These are phyloP conservation scores for Pseudomyrmex concolor DNA, from an alignment of 1,140 invertebrate species.

Conservation along the genomic window DNA sequence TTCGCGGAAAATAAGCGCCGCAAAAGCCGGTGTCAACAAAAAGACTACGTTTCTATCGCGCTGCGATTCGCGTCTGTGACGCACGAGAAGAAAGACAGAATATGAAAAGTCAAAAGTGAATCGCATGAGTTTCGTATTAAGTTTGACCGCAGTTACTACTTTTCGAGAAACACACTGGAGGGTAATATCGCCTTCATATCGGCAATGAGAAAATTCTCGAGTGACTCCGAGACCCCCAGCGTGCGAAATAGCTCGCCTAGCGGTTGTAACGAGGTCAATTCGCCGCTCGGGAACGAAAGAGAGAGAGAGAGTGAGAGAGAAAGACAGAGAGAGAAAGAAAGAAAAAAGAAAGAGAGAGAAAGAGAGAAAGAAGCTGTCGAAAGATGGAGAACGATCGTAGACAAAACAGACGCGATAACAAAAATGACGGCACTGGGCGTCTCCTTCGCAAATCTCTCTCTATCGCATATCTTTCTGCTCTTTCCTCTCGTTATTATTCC, in stretches of 20 bases:
- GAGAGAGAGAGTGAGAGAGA: slow-evolving; percentile 3
- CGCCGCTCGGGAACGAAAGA: slow-evolving; percentile 54
- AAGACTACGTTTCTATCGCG: background rate
- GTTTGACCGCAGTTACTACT: background rate
- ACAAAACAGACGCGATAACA: slow-evolving; percentile 68
- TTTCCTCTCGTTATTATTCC: background rate
- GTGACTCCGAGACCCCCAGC: slow-evolving; percentile 12
- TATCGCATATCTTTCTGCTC: background rate
- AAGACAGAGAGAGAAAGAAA: background rate
- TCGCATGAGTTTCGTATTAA: no score
- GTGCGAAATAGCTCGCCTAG: slow-evolving; percentile 40
- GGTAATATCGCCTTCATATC: background rate
- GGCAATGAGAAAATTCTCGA: slow-evolving; percentile 30
- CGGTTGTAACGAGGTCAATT: slow-evolving; percentile 59
- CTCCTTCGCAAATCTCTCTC: background rate
- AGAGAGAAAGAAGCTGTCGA: slow-evolving; percentile 8
- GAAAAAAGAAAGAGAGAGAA: background rate
- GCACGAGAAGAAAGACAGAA: no score
- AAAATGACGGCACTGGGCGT: slow-evolving; percentile 25
- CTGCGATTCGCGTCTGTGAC: no score
- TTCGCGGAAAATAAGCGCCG: no score
- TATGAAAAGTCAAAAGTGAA: no score
- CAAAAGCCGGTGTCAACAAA: no score
- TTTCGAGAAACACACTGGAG: slow-evolving; percentile 24
- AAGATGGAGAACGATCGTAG: slow-evolving; percentile 64